phyloP scores from a whole-genome alignment of 2,797 vertebrate species.

The Acrossocheilus wenchowensis region DNA sequence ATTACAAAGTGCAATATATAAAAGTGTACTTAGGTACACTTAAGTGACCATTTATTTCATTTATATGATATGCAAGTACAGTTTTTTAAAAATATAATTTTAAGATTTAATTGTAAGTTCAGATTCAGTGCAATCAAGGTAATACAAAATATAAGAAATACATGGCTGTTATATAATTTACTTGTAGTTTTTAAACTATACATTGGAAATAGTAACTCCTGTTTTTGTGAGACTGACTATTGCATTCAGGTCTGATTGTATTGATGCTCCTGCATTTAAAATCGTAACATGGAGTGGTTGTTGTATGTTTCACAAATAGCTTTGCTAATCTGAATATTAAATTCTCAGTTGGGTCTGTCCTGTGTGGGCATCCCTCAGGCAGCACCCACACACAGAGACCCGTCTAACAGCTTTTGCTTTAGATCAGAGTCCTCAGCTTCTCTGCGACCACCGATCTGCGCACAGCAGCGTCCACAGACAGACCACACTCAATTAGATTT shows the following conservation, averaged over 20 bases:
- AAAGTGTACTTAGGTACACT: not conserved
- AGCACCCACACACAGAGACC: constrained; percentile 13
- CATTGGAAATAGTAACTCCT: not conserved
- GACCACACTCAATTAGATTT: constrained; percentile 29
- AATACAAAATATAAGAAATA: not conserved
- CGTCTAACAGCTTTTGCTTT: not conserved
- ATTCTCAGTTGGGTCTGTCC: not conserved
- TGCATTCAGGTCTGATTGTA: not conserved
- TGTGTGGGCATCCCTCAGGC: constrained; percentile 36
- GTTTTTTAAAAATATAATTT: not conserved
- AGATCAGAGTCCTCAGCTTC: not conserved
- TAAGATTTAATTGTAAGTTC: not conserved
- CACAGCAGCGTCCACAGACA: constrained; percentile 23
- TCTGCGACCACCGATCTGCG: constrained; percentile 24
- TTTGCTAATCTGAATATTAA: not conserved
- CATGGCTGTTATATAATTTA: not conserved
- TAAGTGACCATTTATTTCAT: not conserved
- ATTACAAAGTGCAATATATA: not conserved
- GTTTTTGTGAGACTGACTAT: not conserved
- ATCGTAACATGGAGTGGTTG: not conserved
- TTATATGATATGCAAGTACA: not conserved
- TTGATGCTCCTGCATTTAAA: not conserved
- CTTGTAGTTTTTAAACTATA: not conserved
- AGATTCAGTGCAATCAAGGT: not conserved
- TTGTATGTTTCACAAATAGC: not conserved